Base-by-base conservation (phyloP, 2,113 vertebrate genomes). In the Gallinago jamesoni region DNA sequence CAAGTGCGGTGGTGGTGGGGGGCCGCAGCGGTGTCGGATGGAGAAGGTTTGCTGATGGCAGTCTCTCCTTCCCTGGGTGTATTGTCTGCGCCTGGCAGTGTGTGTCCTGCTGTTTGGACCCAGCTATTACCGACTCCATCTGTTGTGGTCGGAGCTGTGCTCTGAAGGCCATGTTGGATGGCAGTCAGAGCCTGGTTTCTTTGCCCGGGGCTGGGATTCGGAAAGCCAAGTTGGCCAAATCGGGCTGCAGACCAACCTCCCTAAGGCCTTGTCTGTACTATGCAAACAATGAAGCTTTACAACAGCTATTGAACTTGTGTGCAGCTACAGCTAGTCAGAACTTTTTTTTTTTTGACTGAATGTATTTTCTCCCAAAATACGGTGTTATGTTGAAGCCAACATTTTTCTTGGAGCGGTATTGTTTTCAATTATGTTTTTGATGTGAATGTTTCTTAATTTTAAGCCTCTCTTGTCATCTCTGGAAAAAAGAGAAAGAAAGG, bases 251-350 rank as follows among this genome's bases (percentile, higher is more conserved):
- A 97, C 93, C 92, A 95, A 86, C 89, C 90, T 90, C 85, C 93
- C 93, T 60, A 31, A 74, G 94, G 96, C 84, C 81, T 53, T 87
- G 77, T 92, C 89, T 96, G 90, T 93, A 47, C 86, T 89, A 50
- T 52, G 57, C 95, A 95, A 95, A 96, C 95, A 97, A 96, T 96
- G 92, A 93, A 95, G 68, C 92, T 94, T 94, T 89, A 94, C 74
- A 96, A 41, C 77, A 84, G 80, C 88, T 93, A 91, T 96, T 96
- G 92, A 95, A 76, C 53, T 94, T 89, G 27, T 84, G 75, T 94
- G 90, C 80, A 92, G 86, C 84, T 82, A 92, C 62, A 94, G 82
- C 72, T 90, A 52, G 68, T 95, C 72, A 80, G 52, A 70, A 31
- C 53, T 56, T 56, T 67, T 39, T 63, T 39, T 52, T 66, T 93